Evolutionary conservation across 1,140 invertebrate species (phyloP).

Genomic region (Leptopilina clavipes): DNA sequence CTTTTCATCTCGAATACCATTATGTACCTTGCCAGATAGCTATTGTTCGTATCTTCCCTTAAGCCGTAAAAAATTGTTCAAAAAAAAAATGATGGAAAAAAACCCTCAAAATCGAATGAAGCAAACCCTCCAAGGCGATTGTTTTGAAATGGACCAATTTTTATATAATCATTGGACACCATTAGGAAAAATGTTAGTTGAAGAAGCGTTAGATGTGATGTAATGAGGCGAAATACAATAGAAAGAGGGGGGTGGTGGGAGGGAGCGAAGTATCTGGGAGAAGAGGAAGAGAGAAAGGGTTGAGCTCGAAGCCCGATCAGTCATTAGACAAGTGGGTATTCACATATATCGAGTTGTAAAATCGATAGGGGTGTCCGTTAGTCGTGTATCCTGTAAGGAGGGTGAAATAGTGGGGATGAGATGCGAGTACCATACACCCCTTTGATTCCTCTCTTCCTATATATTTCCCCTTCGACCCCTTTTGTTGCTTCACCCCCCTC

Average conservation of each 20-base stretch:
- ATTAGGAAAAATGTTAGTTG: slow-evolving; percentile 58
- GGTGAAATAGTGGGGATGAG: slow-evolving; percentile 64
- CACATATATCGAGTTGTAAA: slow-evolving; percentile 76
- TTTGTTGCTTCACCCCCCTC: slow-evolving; percentile 68
- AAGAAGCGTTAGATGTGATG: slow-evolving; percentile 61
- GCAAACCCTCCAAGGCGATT: too few relatives aligned
- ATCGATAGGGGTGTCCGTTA: slow-evolving; percentile 75
- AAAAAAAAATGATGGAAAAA: not conserved
- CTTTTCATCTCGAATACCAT: slow-evolving; percentile 43
- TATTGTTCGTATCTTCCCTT: not conserved
- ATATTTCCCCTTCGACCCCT: slow-evolving; percentile 72
- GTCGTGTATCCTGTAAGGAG: slow-evolving; percentile 73
- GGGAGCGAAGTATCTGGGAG: slow-evolving; percentile 46
- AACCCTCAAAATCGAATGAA: too few relatives aligned
- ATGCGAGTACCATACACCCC: slow-evolving; percentile 63
- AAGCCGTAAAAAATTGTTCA: not conserved
- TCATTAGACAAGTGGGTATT: slow-evolving; percentile 76
- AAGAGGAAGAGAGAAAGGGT: slow-evolving; percentile 63
- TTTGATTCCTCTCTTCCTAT: slow-evolving; percentile 54
- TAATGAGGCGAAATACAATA: slow-evolving; percentile 68
- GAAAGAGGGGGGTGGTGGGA: slow-evolving; percentile 46
- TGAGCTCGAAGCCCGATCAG: slow-evolving; percentile 73
- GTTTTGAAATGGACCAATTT: too few relatives aligned
- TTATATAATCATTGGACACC: slow-evolving; percentile 39
- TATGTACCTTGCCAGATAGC: slow-evolving; percentile 35